Evolutionary conservation across 2,888 invertebrate species (phyloP).

Genomic region (Temnothorax ravouxi): DNA sequence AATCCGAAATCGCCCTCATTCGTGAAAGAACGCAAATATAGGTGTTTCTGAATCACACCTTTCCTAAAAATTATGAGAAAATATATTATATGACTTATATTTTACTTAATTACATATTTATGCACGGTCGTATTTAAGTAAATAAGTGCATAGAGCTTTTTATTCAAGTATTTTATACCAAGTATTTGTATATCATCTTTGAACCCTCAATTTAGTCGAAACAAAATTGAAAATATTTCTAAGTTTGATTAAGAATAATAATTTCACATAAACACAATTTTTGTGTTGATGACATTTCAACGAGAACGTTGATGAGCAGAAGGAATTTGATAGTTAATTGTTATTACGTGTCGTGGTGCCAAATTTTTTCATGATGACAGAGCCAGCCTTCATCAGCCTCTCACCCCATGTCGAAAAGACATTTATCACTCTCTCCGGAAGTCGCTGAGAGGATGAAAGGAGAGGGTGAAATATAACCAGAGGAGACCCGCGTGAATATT

Average conservation of each 20-base stretch:
- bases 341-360: conserved; percentile 60
- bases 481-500: conserved; percentile 64
- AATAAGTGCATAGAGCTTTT: neutral
- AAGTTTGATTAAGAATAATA: neutral
- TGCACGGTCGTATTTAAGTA: neutral
- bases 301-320: conserved; percentile 51
- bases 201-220: neutral
- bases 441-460: conserved; percentile 47
- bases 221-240: neutral
- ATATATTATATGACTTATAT: neutral
- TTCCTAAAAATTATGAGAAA: neutral
- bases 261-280: neutral
- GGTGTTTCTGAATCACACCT: neutral
- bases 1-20: conserved; percentile 11
- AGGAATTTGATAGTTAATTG: conserved; percentile 74
- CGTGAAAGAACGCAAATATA: neutral
- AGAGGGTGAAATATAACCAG: conserved; percentile 72
- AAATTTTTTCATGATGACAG: conserved; percentile 71
- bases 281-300: neutral
- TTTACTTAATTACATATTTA: neutral
- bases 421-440: conserved; percentile 71
- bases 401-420: conserved; percentile 60
- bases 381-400: conserved; percentile 59
- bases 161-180: neutral
- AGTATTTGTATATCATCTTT: neutral